Evolutionary conservation across 2,113 vertebrate genomes (phyloP), one percentile per base, ranked within the genome.

Genomic region (Anhinga anhinga): DNA sequence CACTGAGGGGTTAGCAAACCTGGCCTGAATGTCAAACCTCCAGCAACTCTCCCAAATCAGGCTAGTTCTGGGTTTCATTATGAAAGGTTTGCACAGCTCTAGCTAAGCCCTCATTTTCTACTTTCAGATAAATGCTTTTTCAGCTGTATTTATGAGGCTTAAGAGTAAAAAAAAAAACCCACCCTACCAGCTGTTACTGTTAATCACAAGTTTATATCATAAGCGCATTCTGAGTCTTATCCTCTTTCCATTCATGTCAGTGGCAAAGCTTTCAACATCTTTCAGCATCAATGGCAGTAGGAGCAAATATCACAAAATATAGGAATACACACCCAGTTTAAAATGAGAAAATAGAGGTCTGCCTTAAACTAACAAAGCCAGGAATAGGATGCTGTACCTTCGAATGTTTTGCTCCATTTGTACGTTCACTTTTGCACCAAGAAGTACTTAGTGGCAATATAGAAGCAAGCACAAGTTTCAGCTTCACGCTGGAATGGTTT

Each of bases 81-180:
- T 42, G 70, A 94, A 96, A 94, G 78, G 82, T 83, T 94, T 95
- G 82, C 71, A 86, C 90, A 90, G 87, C 82, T 96, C 85, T 94
- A 90, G 90, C 93, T 97, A 96, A 97, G 90, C 90, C 53, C 53
- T 92, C 63, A 73, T 97, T 95, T 97, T 96, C 95, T 88, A 92
- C 92, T 96, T 96, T 93, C 81, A 91, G 94, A 95, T 96, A 96
- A 97, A 89, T 96, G 95, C 95, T 96, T 94, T 96, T 92, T 97
- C 93, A 95, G 87, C 97, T 94, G 71, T 95, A 94, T 96, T 97
- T 97, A 85, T 90, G 93, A 90, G 85, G 87, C 87, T 96, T 96
- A 93, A 76, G 66, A 20, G 66, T 58, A 14, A 76, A 90, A 87
- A 70, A 80, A 49, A 16, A 45, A 45, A 45, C 15, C 44, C 44